phyloP scores from a whole-genome alignment of 1,140 invertebrate genomes.

The Physella acuta region DNA sequence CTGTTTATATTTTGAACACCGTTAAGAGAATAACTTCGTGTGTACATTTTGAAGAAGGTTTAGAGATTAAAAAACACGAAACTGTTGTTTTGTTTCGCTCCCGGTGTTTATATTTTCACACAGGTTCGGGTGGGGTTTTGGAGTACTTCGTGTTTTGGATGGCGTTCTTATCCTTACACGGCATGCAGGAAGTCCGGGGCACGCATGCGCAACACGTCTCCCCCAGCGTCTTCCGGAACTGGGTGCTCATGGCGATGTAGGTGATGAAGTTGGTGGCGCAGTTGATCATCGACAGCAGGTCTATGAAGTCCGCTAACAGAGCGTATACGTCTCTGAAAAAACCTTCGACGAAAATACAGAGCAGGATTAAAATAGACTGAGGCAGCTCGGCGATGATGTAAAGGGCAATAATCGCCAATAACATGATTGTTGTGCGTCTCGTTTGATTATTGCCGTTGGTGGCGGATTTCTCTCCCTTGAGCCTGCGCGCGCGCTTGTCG shows the following conservation, averaged over 20 bases:
- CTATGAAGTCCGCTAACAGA: constrained; percentile 82
- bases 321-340: constrained; percentile 56
- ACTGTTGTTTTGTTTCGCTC: too few species aligned
- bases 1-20: too few species aligned
- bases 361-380: constrained; percentile 58
- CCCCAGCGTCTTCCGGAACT: constrained; percentile 81
- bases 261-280: constrained; percentile 89
- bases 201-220: constrained; percentile 34
- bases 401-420: constrained; percentile 64
- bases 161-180: background rate
- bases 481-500: constrained; percentile 46
- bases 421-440: constrained; percentile 69
- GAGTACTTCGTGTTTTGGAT: constrained; percentile 9
- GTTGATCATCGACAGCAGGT: constrained; percentile 86
- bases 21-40: too few species aligned
- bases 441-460: constrained; percentile 60
- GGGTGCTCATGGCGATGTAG: constrained; percentile 90
- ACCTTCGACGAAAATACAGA: constrained; percentile 46
- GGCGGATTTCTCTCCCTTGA: constrained; percentile 42
- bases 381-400: constrained; percentile 87
- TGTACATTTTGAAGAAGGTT: too few species aligned
- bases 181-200: background rate
- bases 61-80: too few species aligned
- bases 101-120: too few species aligned
- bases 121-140: constrained; percentile 3